These are phyloP conservation scores for Neodiprion pinetum DNA, from an alignment of 1,140 invertebrate species.

Conservation along the genomic window DNA sequence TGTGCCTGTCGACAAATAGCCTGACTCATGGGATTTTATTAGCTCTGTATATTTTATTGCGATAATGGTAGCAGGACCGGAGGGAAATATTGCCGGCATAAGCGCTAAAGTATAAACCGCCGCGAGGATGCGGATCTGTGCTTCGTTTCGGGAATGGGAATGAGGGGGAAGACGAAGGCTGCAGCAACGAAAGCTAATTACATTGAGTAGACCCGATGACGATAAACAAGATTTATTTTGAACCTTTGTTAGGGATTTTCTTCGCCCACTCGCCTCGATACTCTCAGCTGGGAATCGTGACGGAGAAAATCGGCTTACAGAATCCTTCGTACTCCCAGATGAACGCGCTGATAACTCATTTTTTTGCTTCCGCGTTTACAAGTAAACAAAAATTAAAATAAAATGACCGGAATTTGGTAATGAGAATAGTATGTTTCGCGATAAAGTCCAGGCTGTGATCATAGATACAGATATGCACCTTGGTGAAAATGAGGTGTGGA, in stretches of 20 bases:
- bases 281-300: background rate
- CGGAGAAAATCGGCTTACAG: background rate
- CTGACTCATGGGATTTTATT: constrained; percentile 51
- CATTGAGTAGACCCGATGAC: background rate
- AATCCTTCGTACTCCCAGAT: background rate
- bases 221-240: background rate
- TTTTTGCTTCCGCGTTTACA: background rate
- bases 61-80: constrained; percentile 36
- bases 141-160: background rate
- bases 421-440: no score
- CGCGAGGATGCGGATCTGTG: no score
- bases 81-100: constrained; percentile 39
- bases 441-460: no score
- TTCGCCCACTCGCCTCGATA: background rate
- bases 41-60: constrained; percentile 41
- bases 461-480: no score
- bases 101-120: background rate
- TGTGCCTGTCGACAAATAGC: constrained; percentile 41
- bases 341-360: background rate
- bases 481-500: no score
- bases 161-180: background rate
- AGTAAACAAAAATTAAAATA: no score
- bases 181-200: background rate
- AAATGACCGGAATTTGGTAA: no score
- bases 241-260: background rate